Conservation (phyloP, 30 jellyfish, hydroid and myxozoan species). For the Calvadosia cruxmelitensis region DNA sequence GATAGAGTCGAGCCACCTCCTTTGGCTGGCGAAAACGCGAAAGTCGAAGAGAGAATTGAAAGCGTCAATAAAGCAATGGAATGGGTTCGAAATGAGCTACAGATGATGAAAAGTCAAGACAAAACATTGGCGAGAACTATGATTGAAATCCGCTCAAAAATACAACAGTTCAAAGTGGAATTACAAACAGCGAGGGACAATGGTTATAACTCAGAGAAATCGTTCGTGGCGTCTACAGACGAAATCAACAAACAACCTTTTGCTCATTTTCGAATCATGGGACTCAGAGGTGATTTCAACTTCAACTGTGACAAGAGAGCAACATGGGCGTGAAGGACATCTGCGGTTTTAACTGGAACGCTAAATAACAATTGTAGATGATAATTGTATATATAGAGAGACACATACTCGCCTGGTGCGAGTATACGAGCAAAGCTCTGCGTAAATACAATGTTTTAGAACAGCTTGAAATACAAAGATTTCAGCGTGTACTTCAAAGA, state of each 20-base stretch:
- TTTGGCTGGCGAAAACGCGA: conserved; percentile 27
- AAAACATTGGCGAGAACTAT: conserved; percentile 53
- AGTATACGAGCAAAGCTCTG: too few species aligned
- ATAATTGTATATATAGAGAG: not conserved
- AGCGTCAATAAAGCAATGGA: conserved; percentile 38
- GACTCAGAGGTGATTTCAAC: not conserved
- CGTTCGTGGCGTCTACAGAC: not conserved
- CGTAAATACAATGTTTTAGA: too few species aligned
- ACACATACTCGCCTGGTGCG: too few species aligned
- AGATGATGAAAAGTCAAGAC: conserved; percentile 54
- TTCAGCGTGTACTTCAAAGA: too few species aligned
- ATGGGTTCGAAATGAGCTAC: conserved; percentile 50
- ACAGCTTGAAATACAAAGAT: too few species aligned
- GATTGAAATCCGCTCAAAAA: conserved; percentile 54
- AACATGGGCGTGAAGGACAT: conserved; percentile 8
- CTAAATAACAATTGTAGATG: not conserved
- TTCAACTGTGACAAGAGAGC: conserved; percentile 8
- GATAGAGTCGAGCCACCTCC: conserved; percentile 16
- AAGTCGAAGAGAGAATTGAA: conserved; percentile 39
- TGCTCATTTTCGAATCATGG: not conserved
- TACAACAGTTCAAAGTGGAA: conserved; percentile 39
- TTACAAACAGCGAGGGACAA: conserved; percentile 23
- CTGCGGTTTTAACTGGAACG: too few species aligned
- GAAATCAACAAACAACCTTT: not conserved
- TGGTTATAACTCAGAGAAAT: conserved; percentile 42